Percentiles rank a stretch among this genome's conserved stretches.
Evolutionary conservation across 2,888 invertebrate species (phyloP).

Genomic region (Phlogophora meticulosa): DNA sequence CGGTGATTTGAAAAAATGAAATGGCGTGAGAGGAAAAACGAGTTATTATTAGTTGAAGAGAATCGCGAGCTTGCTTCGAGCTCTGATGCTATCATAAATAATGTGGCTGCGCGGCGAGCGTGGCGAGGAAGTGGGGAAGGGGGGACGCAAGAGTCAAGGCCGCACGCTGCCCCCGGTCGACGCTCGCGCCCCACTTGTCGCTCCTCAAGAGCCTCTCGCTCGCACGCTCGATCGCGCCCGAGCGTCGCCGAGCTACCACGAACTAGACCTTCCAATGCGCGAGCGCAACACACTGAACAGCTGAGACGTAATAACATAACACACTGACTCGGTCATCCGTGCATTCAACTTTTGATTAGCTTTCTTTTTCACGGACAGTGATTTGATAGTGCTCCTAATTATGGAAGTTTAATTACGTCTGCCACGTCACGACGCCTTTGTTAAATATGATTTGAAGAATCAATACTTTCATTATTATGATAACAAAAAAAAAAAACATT

Average conservation of each 20-base stretch:
- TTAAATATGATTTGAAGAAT: not conserved
- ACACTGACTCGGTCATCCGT: conserved; percentile 91
- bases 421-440: conserved; percentile 22
- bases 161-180: conserved; percentile 95
- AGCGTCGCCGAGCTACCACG: conserved; percentile 81
- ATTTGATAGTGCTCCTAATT: conserved; percentile 76
- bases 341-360: conserved; percentile 91
- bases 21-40: conserved; percentile 90
- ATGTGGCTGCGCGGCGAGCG: conserved; percentile 87
- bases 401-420: conserved; percentile 47
- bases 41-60: conserved; percentile 90
- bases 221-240: conserved; percentile 79
- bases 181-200: conserved; percentile 92
- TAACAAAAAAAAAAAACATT: not conserved
- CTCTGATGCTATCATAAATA: conserved; percentile 91
- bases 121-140: conserved; percentile 75
- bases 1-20: conserved; percentile 79
- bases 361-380: conserved; percentile 88
- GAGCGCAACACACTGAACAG: conserved; percentile 88
- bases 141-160: conserved; percentile 92
- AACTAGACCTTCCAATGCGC: conserved; percentile 91
- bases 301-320: conserved; percentile 91
- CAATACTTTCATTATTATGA: not conserved
- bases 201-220: conserved; percentile 82
- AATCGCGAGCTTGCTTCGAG: conserved; percentile 88